Evolutionary conservation across 1,140 invertebrate genomes (phyloP), one percentile per base, ranked within the genome.

Genomic region (Drosophila littoralis): DNA sequence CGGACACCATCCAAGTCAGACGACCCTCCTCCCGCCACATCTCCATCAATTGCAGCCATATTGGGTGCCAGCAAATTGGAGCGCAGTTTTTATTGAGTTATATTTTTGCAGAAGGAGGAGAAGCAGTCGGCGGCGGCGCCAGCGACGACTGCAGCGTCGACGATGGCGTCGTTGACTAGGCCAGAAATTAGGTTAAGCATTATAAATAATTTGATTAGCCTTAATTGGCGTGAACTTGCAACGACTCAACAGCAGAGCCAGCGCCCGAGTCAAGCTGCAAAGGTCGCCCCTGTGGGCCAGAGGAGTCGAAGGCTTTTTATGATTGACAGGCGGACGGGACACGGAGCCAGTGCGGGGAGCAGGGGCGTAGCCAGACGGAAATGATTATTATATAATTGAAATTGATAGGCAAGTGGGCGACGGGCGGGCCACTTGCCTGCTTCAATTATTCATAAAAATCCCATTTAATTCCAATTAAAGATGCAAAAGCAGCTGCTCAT

Each of bases 311-410:
- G 64, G 55, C 77, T 63, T 60, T 58, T 66, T 75, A 83, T 88
- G 84, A 88, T 89, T 88, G 84, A 89, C 84, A 75, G 80, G 32
- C 64, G 61, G 61, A 1, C 6, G 33, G 1, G 40, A 12, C 9
- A 28, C 9, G 15, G 15, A 5, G 48, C 9, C 35, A 22, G 40
- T 35, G 36, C 17, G 38, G 28, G 45, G 48, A 48, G 22, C 22
- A 17, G 17, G 17, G 58, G 57, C 33, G 43, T 13, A 51, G 80
- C 67, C 84, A 84, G 81, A 89, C 85, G 85, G 70, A 81, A 76
- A 84, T 90, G 74, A 90, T 89, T 84, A 84, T 89, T 88, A 88
- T 89, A 81, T 89, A 89, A 89, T 89, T 89, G 84, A 89, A 89
- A 89, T 89, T 84, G 84, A 89, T 89, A 89, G 86, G 76, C 55